These are phyloP conservation scores for Epinephelus coioides DNA, from an alignment of 2,797 vertebrate species.

Conservation along the genomic window DNA sequence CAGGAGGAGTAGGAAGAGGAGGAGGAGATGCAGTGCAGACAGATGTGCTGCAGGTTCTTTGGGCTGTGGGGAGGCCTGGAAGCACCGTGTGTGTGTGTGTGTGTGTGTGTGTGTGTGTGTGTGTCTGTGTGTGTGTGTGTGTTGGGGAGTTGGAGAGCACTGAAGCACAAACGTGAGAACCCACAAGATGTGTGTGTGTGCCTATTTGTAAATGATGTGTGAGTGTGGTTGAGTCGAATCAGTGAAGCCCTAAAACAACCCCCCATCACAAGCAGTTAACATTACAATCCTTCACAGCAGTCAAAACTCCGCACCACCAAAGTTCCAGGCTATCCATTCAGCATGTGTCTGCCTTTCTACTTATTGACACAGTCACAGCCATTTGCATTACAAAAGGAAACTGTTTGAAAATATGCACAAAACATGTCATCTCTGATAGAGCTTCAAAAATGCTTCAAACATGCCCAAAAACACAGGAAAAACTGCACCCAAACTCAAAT, in stretches of 20 bases:
- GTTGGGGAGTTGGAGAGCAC: conserved; percentile 45
- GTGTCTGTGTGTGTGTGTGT: conserved; percentile 4
- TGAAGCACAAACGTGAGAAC: conserved; percentile 71
- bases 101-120: neutral
- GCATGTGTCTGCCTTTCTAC: conserved; percentile 66
- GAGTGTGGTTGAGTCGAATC: conserved; percentile 65
- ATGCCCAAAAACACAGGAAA: conserved; percentile 60
- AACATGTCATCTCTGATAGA: conserved; percentile 82
- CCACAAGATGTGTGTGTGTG: conserved; percentile 59
- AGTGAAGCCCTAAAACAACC: conserved; percentile 79
- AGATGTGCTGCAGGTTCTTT: conserved; percentile 80
- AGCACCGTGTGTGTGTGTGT: conserved; percentile 30
- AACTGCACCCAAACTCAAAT: conserved; percentile 37
- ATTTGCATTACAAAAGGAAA: conserved; percentile 83
- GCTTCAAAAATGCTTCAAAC: conserved; percentile 79
- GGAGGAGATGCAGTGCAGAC: conserved; percentile 66
- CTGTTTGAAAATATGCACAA: conserved; percentile 78
- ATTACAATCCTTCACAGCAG: conserved; percentile 82
- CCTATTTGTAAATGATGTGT: conserved; percentile 69
- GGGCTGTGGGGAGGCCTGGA: conserved; percentile 59
- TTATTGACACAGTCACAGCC: conserved; percentile 76
- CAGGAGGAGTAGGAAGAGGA: conserved; percentile 33
- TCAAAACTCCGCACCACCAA: conserved; percentile 67
- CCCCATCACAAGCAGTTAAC: conserved; percentile 82
- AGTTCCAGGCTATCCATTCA: conserved; percentile 70